Percentiles rank a stretch among this genome's conserved stretches.
Conservation (phyloP, 2,113 vertebrate species). For the Burhinus bistriatus region DNA sequence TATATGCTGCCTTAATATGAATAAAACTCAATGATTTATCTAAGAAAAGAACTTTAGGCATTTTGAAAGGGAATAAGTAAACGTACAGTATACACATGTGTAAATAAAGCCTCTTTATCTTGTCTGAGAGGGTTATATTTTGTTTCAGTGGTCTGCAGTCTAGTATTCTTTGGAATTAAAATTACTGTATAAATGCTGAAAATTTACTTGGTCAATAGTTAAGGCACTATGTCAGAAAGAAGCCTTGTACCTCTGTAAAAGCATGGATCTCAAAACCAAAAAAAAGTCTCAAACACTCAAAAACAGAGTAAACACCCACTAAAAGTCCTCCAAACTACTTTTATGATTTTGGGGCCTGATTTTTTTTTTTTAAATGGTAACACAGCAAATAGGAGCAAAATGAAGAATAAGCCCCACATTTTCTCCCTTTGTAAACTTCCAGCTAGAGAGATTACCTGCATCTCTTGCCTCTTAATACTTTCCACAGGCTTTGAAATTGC, state of each 20-base stretch:
- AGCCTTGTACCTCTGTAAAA: not conserved
- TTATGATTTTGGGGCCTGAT: not conserved
- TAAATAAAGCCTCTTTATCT: not conserved
- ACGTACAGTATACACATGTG: not conserved
- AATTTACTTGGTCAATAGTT: not conserved
- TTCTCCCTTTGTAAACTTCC: not conserved
- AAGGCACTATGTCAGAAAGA: not conserved
- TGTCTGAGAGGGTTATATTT: not conserved
- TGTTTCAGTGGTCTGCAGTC: not conserved
- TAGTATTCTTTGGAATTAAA: not conserved
- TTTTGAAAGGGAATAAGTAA: not conserved
- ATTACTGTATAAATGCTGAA: not conserved
- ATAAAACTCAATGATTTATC: not conserved
- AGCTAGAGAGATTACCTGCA: not conserved
- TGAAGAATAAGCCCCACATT: not conserved
- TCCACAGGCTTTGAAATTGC: not conserved
- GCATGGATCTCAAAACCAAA: not conserved
- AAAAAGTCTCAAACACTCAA: not conserved
- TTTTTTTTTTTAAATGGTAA: not conserved
- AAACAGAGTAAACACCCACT: not conserved
- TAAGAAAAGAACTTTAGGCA: not conserved
- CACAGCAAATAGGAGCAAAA: not conserved
- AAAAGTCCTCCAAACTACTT: not conserved
- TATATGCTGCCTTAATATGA: not conserved
- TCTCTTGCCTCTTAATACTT: not conserved